phyloP scores from a whole-genome alignment of 1,140 invertebrate species.

The Heterodera carotae region DNA sequence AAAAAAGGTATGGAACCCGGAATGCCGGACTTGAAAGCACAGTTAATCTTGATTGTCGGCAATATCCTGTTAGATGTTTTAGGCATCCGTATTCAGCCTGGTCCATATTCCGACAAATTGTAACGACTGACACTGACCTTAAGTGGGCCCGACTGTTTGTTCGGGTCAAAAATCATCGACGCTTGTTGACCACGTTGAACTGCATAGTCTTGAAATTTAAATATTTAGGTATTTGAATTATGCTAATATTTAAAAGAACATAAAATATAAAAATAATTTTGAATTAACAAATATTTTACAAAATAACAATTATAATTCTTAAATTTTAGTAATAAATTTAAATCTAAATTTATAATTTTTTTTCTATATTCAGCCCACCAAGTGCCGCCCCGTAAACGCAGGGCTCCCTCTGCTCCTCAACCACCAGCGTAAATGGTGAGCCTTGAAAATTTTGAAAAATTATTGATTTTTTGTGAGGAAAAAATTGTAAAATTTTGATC shows the following conservation, averaged over 20 bases:
- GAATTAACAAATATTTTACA: too few relatives aligned
- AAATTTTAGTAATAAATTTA: too few relatives aligned
- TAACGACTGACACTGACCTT: constrained; percentile 37
- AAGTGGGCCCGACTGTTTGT: constrained; percentile 66
- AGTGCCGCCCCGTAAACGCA: constrained; percentile 71
- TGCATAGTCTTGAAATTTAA: constrained; percentile 49
- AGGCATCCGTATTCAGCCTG: too few relatives aligned
- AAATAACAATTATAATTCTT: too few relatives aligned
- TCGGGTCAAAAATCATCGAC: constrained; percentile 67
- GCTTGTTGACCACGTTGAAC: constrained; percentile 67
- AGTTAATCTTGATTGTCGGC: too few relatives aligned
- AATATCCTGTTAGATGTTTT: background rate
- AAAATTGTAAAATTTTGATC: too few relatives aligned
- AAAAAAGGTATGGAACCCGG: too few relatives aligned
- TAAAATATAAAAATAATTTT: background rate
- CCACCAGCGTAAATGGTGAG: constrained; percentile 71
- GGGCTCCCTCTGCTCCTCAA: constrained; percentile 72
- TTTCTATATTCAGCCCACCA: constrained; percentile 8
- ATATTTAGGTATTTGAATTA: too few relatives aligned
- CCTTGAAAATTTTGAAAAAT: constrained; percentile 1
- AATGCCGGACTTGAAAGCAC: too few relatives aligned
- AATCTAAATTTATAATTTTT: too few relatives aligned
- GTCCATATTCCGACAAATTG: background rate
- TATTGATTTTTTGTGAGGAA: background rate
- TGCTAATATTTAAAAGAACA: background rate